phyloP scores from a whole-genome alignment of 1,140 invertebrate genomes.

The Dendroctonus valens region DNA sequence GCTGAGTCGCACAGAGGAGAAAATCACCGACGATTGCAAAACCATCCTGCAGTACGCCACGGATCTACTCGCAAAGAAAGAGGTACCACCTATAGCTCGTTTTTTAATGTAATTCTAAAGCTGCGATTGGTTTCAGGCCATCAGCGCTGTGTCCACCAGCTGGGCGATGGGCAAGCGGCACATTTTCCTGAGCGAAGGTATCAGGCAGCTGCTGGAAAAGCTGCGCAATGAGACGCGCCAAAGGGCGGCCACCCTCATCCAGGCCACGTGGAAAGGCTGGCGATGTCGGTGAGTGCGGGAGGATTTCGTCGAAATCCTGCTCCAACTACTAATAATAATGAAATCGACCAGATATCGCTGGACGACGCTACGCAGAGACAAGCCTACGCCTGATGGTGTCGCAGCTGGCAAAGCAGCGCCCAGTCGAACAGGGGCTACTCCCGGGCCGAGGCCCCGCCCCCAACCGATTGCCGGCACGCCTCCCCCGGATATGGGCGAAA shows the following conservation, averaged over 20 bases:
- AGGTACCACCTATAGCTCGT: neutral
- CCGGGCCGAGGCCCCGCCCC: conserved; percentile 67
- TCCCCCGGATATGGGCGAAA: conserved; percentile 70
- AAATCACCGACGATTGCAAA: conserved; percentile 76
- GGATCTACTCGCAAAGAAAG: conserved; percentile 47
- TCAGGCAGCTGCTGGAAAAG: conserved; percentile 83
- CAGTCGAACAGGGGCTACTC: conserved; percentile 23
- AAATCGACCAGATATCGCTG: conserved; percentile 59
- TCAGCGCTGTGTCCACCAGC: conserved; percentile 65
- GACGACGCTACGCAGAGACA: conserved; percentile 59
- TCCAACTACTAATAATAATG: no score
- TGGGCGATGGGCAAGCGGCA: conserved; percentile 92
- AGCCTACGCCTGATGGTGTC: conserved; percentile 26
- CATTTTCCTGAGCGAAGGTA: conserved; percentile 91
- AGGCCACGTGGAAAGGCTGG: conserved; percentile 82
- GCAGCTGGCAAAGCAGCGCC: conserved; percentile 22
- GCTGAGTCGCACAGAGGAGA: conserved; percentile 74
- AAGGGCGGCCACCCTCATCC: conserved; percentile 73
- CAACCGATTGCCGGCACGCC: conserved; percentile 87
- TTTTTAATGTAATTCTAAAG: conserved; percentile 1
- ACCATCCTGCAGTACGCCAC: conserved; percentile 69
- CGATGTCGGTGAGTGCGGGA: conserved; percentile 49
- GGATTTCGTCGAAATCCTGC: neutral
- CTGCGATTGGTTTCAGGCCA: conserved; percentile 39
- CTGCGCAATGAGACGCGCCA: conserved; percentile 73